phyloP scores from a whole-genome alignment of 2,113 vertebrate species.

The Ailurus styani region DNA sequence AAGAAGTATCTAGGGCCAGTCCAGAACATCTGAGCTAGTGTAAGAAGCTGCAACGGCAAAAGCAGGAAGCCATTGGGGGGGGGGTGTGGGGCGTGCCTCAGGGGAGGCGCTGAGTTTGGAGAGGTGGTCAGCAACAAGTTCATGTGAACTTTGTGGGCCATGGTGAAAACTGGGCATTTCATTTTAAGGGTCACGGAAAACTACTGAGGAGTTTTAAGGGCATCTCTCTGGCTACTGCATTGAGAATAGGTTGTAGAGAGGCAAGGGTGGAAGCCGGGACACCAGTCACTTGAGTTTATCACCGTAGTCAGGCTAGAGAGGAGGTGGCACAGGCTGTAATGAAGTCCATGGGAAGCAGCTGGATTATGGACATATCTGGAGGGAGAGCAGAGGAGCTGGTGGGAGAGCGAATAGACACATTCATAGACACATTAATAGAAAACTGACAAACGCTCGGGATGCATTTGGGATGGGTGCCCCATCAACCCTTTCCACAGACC shows the following conservation, averaged over 20 bases:
- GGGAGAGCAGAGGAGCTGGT: background rate
- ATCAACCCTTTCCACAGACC: background rate
- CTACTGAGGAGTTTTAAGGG: background rate
- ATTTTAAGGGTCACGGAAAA: background rate
- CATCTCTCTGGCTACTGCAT: background rate
- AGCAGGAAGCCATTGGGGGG: background rate
- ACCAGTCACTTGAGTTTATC: background rate
- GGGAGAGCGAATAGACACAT: background rate
- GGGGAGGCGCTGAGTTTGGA: background rate
- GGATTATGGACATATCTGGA: accelerated
- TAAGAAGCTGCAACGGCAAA: background rate
- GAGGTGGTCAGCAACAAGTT: background rate
- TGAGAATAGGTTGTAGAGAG: background rate
- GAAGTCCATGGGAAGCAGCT: background rate
- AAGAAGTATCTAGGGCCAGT: background rate
- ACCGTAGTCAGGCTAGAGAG: background rate
- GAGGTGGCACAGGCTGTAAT: too few species aligned
- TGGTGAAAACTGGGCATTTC: background rate
- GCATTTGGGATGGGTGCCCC: too few species aligned
- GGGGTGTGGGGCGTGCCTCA: background rate
- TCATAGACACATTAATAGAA: background rate
- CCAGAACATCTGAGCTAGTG: background rate
- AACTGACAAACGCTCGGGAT: background rate
- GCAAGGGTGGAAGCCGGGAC: background rate
- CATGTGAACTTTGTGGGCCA: background rate